These are phyloP conservation scores for Dioctria rufipes DNA, from an alignment of 2,888 invertebrate species.

Conservation along the genomic window DNA sequence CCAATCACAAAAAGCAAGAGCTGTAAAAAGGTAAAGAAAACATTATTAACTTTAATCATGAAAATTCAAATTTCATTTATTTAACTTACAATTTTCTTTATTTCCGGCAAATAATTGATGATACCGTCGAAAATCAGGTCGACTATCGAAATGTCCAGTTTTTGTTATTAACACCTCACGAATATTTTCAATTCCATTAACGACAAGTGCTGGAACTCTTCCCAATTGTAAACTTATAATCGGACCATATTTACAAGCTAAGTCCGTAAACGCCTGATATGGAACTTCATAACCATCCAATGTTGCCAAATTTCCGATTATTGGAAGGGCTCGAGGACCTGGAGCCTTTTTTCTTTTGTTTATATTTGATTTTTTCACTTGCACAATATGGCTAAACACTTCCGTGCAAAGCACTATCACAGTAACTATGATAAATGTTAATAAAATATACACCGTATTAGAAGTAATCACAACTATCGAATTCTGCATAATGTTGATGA, in stretches of 20 bases:
- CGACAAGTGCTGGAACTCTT: conserved; percentile 74
- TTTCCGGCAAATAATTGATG: conserved; percentile 77
- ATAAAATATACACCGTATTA: conserved; percentile 24
- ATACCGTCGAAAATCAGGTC: conserved; percentile 78
- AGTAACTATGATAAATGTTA: conserved; percentile 10
- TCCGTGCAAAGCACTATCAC: conserved; percentile 16
- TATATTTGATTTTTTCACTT: conserved; percentile 2
- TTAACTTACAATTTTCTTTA: conserved; percentile 78
- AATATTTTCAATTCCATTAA: conserved; percentile 75
- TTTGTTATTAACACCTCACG: conserved; percentile 75
- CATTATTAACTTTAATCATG: background rate
- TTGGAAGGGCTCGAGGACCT: conserved; percentile 73
- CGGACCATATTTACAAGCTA: conserved; percentile 73
- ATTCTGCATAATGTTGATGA: conserved; percentile 19
- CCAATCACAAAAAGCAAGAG: conserved; percentile 80
- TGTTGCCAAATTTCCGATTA: conserved; percentile 75
- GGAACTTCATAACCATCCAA: conserved; percentile 75
- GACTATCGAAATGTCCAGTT: conserved; percentile 76
- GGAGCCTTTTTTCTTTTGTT: conserved; percentile 69
- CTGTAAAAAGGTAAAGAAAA: conserved; percentile 66
- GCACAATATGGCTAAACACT: conserved; percentile 15
- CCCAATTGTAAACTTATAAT: conserved; percentile 74
- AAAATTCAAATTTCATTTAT: too few relatives aligned
- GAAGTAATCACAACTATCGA: conserved; percentile 32
- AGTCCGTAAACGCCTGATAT: conserved; percentile 74